Base-by-base conservation (phyloP, 2,888 invertebrate genomes). In the Agrochola lychnidis region DNA sequence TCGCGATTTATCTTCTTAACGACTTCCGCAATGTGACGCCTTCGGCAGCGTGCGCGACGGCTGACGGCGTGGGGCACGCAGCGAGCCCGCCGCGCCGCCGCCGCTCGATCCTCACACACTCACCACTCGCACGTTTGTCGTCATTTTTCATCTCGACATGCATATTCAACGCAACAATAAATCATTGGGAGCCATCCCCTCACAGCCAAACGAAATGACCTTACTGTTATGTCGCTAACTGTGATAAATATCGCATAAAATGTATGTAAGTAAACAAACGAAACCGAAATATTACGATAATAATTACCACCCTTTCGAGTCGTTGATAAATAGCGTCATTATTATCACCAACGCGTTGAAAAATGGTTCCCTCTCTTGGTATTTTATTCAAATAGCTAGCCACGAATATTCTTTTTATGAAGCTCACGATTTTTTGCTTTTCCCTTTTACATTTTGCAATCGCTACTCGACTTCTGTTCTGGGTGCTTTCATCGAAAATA, bases 61-160 rank as follows among this genome's bases (percentile, higher is more conserved):
- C 74, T 77, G 77, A 76, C 83, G 64, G 70, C 73, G 67, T 73
- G 75, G 45, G 59, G 45, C 4, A 73, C 71, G 76, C 73, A 30
- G 63, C 72, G 84, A 71, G 70, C 48, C 85, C 73, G 72, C 79
- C 78, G 45, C 81, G 78, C 77, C 82, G 76, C 73, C 75, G 67
- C 78, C 71, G 73, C 76, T 88, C 90, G 85, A 90, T 90, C 88
- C 91, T 84, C 90, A 89, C 91, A 91, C 92, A 91, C 90, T 90
- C 90, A 91, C 92, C 91, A 92, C 90, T 93, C 92, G 91, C 92
- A 91, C 91, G 92, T 93, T 93, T 91, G 92, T 93, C 94, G 92
- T 95, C 95, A 96, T 96, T 96, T 96, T 96, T 96, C 96, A 96
- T 96, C 93, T 91, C 93, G 95, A 95, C 96, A 96, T 96, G 96